phyloP scores from a whole-genome alignment of 2,888 invertebrate species.

The Pachydiplax longipennis region DNA sequence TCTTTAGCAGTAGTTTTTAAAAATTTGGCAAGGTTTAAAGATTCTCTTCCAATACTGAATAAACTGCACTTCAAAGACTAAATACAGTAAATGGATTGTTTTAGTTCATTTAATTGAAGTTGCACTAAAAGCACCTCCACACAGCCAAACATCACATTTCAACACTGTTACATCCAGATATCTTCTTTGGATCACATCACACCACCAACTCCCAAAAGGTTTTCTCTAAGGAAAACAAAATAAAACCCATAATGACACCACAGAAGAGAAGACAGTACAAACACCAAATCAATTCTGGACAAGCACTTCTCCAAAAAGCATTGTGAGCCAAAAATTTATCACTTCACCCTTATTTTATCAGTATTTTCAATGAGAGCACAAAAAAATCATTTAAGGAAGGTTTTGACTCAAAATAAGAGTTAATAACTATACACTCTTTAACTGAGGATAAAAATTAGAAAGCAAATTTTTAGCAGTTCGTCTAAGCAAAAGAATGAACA shows the following conservation, averaged over 20 bases:
- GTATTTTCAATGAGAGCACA: too few relatives aligned
- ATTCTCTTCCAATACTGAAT: background rate
- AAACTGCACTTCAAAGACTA: too few relatives aligned
- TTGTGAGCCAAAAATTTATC: too few relatives aligned
- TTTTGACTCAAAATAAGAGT: too few relatives aligned
- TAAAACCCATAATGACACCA: background rate
- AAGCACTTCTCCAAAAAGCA: too few relatives aligned
- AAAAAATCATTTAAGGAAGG: too few relatives aligned
- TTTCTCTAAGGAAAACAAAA: slow-evolving; percentile 13
- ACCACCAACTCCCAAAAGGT: slow-evolving; percentile 13
- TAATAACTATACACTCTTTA: too few relatives aligned
- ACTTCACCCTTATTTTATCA: too few relatives aligned
- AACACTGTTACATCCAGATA: background rate
- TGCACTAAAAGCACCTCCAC: slow-evolving; percentile 16
- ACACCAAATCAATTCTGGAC: too few relatives aligned
- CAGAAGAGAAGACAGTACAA: background rate
- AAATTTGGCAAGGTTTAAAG: background rate
- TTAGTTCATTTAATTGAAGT: background rate
- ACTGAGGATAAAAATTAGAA: too few relatives aligned
- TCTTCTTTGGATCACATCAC: slow-evolving; percentile 8
- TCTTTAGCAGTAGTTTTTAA: background rate
- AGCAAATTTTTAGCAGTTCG: too few relatives aligned
- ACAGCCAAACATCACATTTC: slow-evolving; percentile 23
- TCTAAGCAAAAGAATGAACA: too few relatives aligned
- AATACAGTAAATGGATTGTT: background rate